phyloP scores from a whole-genome alignment of 2,113 vertebrate genomes.

The Phrynocephalus versicolor region DNA sequence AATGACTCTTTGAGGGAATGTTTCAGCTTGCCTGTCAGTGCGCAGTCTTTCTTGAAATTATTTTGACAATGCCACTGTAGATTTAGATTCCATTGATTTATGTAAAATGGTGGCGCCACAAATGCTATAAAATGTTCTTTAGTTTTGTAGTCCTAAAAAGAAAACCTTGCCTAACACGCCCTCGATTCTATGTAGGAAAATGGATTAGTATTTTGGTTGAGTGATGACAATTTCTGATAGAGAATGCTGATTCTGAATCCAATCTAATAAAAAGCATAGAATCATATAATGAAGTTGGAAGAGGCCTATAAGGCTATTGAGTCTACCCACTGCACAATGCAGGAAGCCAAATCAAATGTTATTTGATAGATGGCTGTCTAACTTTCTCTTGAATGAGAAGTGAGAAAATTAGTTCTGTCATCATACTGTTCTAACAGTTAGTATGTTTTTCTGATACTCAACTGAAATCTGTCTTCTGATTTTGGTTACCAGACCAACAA shows the following conservation, averaged over 20 bases:
- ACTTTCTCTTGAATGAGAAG: too few species aligned
- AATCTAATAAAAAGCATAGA: not conserved
- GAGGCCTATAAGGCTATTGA: too few species aligned
- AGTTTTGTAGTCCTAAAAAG: not conserved
- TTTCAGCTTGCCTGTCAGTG: not conserved
- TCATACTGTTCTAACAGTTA: too few species aligned
- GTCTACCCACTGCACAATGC: too few species aligned
- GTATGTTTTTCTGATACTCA: too few species aligned
- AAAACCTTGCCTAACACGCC: not conserved
- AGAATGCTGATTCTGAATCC: not conserved
- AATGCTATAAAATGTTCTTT: not conserved
- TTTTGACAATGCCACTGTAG: constrained; percentile 15
- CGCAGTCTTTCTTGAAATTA: constrained; percentile 15
- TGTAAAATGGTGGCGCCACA: constrained; percentile 1
- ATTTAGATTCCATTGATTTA: not conserved
- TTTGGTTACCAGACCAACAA: too few species aligned
- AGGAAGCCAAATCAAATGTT: too few species aligned
- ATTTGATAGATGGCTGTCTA: too few species aligned
- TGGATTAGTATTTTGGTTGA: too few species aligned
- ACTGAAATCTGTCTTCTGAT: too few species aligned
- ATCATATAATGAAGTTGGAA: too few species aligned
- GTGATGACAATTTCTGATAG: not conserved
- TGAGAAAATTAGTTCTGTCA: too few species aligned
- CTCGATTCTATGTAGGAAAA: not conserved
- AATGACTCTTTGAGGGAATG: not conserved